A percentile compares a stretch with the other conserved stretches of the same genome.
Conservation (phyloP, 2,113 vertebrate genomes). For the Heteronetta atricapilla region DNA sequence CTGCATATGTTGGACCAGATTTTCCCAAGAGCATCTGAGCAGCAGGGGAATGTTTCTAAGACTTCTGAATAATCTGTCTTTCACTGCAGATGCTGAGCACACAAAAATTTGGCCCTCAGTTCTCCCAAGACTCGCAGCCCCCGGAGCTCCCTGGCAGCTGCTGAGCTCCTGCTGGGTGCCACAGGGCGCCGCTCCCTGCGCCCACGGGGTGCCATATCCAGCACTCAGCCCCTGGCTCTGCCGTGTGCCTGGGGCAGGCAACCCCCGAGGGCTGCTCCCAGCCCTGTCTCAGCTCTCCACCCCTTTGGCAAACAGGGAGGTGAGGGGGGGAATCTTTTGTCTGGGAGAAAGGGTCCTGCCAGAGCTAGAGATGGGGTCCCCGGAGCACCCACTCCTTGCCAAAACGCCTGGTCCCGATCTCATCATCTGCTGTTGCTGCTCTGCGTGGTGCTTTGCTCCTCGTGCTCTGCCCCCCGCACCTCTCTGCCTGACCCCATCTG, state of each 20-base stretch:
- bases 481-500: too few species aligned
- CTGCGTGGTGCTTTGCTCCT: background rate
- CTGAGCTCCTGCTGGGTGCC: background rate
- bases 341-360: background rate
- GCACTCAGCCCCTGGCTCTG: background rate
- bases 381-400: background rate
- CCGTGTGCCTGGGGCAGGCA: too few species aligned
- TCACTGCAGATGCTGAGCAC: background rate
- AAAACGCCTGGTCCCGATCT: background rate
- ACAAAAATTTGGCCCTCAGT: too few species aligned
- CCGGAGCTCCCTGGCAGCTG: background rate
- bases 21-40: background rate
- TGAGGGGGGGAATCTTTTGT: rapidly evolving
- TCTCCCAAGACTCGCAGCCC: rapidly evolving
- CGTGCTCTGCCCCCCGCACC: too few species aligned
- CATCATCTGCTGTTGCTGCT: rapidly evolving
- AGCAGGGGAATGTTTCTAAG: background rate
- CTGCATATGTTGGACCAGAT: rapidly evolving
- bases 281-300: background rate
- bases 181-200: rapidly evolving
- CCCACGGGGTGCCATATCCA: background rate
- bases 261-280: too few species aligned
- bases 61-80: background rate
- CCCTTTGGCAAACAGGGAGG: rapidly evolving
- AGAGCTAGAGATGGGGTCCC: background rate